Conservation (phyloP, 30 jellyfish, hydroid and myxozoan species). For the Nemopilema nomurai region DNA sequence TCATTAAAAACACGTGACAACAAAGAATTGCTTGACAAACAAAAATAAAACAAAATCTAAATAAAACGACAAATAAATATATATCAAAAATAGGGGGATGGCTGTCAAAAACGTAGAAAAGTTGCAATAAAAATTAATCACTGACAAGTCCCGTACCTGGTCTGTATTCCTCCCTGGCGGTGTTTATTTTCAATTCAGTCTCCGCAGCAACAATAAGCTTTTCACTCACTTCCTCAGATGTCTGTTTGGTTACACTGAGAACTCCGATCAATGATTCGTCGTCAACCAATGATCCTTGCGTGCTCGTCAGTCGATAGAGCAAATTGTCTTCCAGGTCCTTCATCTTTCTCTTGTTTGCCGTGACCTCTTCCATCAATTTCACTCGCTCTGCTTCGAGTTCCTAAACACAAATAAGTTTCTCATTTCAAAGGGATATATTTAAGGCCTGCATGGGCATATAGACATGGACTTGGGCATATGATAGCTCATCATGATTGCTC, state of each 20-base stretch:
- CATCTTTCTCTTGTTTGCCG: constrained; percentile 82
- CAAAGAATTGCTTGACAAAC: too few relatives aligned
- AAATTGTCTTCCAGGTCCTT: constrained; percentile 86
- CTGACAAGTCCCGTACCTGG: constrained; percentile 47
- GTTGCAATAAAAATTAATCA: neutral
- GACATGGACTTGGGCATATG: too few relatives aligned
- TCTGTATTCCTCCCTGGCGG: constrained; percentile 91
- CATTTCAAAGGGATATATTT: too few relatives aligned
- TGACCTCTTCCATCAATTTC: constrained; percentile 78
- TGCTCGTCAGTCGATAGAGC: constrained; percentile 79
- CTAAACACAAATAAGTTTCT: constrained; percentile 1
- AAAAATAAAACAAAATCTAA: too few relatives aligned
- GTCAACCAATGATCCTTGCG: constrained; percentile 87
- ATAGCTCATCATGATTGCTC: too few relatives aligned
- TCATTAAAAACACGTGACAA: too few relatives aligned
- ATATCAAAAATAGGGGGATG: too few relatives aligned
- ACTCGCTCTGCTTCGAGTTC: constrained; percentile 90
- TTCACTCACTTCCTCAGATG: constrained; percentile 88
- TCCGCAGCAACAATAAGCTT: constrained; percentile 82
- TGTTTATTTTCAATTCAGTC: constrained; percentile 79
- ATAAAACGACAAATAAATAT: too few relatives aligned
- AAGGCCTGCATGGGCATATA: too few relatives aligned
- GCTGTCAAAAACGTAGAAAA: too few relatives aligned
- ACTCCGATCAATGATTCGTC: constrained; percentile 87
- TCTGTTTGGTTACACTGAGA: constrained; percentile 75